Percentiles rank a stretch among this genome's conserved stretches.
Conservation (phyloP, 1,140 invertebrate species). For the Caenorhabditis tropicalis region DNA sequence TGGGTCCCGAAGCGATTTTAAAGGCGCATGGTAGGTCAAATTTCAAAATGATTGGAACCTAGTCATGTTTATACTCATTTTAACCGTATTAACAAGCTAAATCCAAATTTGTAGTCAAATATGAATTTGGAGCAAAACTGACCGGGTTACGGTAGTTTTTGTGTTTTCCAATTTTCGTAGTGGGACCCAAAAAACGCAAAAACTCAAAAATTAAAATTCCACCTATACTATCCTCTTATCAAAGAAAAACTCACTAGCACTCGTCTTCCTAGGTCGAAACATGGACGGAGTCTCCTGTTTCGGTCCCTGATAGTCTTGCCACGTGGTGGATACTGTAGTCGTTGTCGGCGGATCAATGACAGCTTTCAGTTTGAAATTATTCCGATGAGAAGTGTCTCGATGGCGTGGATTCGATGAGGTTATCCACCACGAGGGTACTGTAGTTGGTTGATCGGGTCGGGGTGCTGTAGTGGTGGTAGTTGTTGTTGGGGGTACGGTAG, state of each 20-base stretch:
- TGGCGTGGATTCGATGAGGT: neutral
- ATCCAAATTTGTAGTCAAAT: neutral
- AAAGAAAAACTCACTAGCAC: neutral
- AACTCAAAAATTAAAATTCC: too few species aligned
- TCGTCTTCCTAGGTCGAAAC: neutral
- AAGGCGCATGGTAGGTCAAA: too few species aligned
- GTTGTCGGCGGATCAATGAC: neutral
- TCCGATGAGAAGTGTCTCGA: conserved; percentile 8
- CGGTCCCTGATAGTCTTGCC: neutral
- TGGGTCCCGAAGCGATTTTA: too few species aligned
- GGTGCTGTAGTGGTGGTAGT: neutral
- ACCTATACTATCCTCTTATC: neutral
- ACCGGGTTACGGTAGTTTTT: neutral
- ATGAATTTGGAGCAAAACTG: neutral
- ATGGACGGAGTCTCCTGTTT: neutral
- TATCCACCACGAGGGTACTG: neutral
- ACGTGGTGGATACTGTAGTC: conserved; percentile 6
- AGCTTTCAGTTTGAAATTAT: neutral
- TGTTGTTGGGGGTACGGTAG: neutral
- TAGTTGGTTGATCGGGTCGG: neutral
- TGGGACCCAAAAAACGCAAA: neutral
- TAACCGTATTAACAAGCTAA: neutral
- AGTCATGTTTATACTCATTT: too few species aligned
- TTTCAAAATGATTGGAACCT: too few species aligned
- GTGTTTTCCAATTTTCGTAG: neutral